Percentiles rank a stretch among this genome's conserved stretches.
phyloP scores from a whole-genome alignment of 2,888 invertebrate species.

The Tenodera sinensis region DNA sequence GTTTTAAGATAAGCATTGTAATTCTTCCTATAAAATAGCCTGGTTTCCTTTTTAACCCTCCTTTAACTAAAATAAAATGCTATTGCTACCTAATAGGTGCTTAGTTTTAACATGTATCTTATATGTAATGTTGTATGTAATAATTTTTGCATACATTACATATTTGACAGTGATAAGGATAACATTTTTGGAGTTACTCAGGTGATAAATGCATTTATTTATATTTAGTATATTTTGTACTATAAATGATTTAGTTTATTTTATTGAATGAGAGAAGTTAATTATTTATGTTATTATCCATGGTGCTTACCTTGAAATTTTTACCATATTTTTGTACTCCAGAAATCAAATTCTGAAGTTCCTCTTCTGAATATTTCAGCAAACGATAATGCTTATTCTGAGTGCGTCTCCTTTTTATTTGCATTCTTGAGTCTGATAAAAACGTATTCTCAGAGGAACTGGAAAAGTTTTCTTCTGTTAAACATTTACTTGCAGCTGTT shows the following conservation, averaged over 20 bases:
- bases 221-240: no score
- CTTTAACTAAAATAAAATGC: neutral
- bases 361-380: neutral
- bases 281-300: neutral
- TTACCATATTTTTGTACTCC: slow-evolving; percentile 11
- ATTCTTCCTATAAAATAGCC: no score
- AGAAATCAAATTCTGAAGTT: slow-evolving; percentile 2
- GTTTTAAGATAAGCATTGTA: no score
- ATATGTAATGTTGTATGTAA: no score
- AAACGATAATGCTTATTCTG: neutral
- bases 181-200: no score
- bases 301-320: slow-evolving; percentile 9
- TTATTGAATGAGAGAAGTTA: no score
- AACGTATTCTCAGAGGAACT: neutral
- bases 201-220: no score
- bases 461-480: neutral
- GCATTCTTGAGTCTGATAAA: neutral
- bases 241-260: no score
- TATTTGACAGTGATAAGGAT: no score
- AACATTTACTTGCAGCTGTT: neutral
- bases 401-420: neutral
- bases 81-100: neutral
- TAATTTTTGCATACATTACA: no score
- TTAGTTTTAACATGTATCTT: no score
- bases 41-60: neutral